phyloP scores from a whole-genome alignment of 2,888 invertebrate genomes.

The Euplagia quadripunctaria region DNA sequence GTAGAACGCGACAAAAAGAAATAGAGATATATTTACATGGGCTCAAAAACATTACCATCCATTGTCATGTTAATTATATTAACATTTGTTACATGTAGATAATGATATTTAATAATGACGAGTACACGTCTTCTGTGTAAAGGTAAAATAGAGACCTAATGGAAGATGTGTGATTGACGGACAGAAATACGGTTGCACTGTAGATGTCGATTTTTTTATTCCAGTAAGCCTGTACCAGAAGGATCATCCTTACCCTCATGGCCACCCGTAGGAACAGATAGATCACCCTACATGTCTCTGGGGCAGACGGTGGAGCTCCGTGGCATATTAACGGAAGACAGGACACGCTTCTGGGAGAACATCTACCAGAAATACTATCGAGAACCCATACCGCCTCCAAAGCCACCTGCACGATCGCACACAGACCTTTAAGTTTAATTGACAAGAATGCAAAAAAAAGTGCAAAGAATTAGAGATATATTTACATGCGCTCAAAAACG shows the following conservation, averaged over 20 bases:
- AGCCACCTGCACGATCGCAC: constrained; percentile 20
- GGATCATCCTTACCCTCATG: constrained; percentile 55
- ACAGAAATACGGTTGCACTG: not conserved
- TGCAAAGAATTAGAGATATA: too few relatives aligned
- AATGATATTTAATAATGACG: not conserved
- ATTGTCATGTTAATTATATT: too few relatives aligned
- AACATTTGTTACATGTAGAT: too few relatives aligned
- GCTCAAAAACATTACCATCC: too few relatives aligned
- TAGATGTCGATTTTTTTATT: not conserved
- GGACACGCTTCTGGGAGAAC: constrained; percentile 59
- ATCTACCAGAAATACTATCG: constrained; percentile 62
- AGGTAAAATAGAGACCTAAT: not conserved
- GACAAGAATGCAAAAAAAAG: too few relatives aligned
- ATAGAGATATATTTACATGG: too few relatives aligned
- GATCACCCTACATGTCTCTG: constrained; percentile 62
- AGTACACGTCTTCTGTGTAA: not conserved
- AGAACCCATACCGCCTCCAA: constrained; percentile 53
- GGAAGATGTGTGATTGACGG: not conserved
- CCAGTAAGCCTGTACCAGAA: constrained; percentile 24
- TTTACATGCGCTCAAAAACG: too few relatives aligned
- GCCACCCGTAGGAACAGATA: constrained; percentile 51
- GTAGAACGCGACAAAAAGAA: too few relatives aligned
- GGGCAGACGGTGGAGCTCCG: constrained; percentile 48
- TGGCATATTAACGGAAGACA: constrained; percentile 44
- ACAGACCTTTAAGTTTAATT: not conserved